These are phyloP conservation scores for Hypercompe scribonia DNA, from an alignment of 2,888 invertebrate species.

Conservation along the genomic window DNA sequence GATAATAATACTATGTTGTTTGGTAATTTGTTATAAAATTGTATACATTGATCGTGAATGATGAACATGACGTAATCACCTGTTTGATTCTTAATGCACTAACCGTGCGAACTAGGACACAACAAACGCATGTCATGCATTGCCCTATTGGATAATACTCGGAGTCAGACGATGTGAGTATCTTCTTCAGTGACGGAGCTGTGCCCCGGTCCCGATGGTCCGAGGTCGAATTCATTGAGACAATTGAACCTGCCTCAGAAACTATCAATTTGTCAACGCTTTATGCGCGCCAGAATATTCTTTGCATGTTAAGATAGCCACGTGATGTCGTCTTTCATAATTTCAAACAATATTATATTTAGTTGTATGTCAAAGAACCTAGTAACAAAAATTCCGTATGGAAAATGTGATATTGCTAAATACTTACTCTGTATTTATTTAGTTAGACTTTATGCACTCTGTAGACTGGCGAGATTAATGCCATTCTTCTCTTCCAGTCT, in stretches of 20 bases:
- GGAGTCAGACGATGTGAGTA: conserved; percentile 48
- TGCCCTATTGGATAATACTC: conserved; percentile 36
- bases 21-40: no score
- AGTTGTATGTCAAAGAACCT: background rate
- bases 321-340: background rate
- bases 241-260: conserved; percentile 70
- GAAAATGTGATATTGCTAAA: no score
- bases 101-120: conserved; percentile 41
- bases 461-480: no score
- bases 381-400: no score
- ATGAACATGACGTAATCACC: background rate
- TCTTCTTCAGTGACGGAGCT: conserved; percentile 39
- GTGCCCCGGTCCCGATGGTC: conserved; percentile 41
- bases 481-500: no score
- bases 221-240: conserved; percentile 79
- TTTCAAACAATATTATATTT: background rate
- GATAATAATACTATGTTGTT: no score
- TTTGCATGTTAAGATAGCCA: conserved; percentile 30
- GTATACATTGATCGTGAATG: no score
- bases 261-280: conserved; percentile 50
- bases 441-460: no score
- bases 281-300: conserved; percentile 38
- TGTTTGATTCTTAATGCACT: conserved; percentile 6
- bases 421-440: no score
- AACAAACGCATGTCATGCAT: conserved; percentile 42